Percentiles rank a stretch among this genome's conserved stretches.
Evolutionary conservation across 2,797 vertebrate genomes (phyloP).

Genomic region (Poecile montanus): DNA sequence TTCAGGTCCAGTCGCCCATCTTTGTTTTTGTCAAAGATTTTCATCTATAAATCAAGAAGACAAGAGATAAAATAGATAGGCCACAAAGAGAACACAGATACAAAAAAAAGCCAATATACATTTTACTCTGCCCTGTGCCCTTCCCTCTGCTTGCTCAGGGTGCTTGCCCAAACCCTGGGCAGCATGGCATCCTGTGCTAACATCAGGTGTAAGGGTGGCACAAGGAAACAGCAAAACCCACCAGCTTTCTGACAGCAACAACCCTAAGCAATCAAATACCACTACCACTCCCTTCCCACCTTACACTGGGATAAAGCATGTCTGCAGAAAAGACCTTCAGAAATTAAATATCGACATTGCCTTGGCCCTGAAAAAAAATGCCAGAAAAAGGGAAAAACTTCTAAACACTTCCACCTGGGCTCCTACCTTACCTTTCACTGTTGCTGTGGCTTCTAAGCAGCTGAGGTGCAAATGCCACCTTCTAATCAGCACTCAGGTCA

Average conservation of each 20-base stretch:
- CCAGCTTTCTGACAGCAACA: neutral
- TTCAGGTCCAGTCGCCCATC: constrained; percentile 95
- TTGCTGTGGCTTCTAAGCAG: neutral
- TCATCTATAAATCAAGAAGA: constrained; percentile 85
- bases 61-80: neutral
- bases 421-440: neutral
- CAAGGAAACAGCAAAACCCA: neutral
- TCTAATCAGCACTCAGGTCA: neutral
- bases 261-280: neutral
- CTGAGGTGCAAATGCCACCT: neutral
- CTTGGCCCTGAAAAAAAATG: neutral
- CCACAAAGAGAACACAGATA: neutral
- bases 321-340: neutral
- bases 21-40: constrained; percentile 95
- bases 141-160: neutral
- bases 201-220: neutral
- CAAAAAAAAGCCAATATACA: neutral
- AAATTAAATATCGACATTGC: neutral
- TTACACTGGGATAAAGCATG: neutral
- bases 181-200: neutral
- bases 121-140: neutral
- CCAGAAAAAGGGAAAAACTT: neutral
- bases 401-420: neutral
- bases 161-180: neutral
- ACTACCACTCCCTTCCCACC: rapidly evolving